Percentiles rank a stretch among this genome's conserved stretches.
Evolutionary conservation across 2,113 vertebrate species (phyloP).

Genomic region (Limanda limanda): DNA sequence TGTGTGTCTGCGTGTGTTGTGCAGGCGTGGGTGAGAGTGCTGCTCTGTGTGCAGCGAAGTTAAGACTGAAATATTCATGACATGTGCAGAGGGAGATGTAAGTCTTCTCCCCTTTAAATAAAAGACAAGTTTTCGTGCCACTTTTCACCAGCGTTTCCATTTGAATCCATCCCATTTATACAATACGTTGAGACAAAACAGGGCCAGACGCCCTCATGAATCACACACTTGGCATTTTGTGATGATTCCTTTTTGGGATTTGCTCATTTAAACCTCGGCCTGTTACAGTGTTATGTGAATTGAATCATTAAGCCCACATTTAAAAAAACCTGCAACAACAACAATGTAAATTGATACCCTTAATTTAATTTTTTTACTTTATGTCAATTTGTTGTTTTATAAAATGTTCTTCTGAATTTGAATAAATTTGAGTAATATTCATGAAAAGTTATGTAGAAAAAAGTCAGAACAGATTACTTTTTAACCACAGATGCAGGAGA

Average conservation of each 20-base stretch:
- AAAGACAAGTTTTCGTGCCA: constrained; percentile 58
- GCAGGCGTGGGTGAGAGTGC: constrained; percentile 43
- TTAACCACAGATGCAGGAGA: background rate
- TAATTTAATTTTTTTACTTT: no score
- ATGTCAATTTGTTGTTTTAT: background rate
- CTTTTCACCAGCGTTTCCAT: constrained; percentile 38
- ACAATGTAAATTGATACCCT: no score
- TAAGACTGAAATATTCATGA: constrained; percentile 75
- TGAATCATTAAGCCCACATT: background rate
- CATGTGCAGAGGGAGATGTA: constrained; percentile 45
- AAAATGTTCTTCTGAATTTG: background rate
- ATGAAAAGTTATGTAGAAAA: no score
- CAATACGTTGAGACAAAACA: constrained; percentile 34
- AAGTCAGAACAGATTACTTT: no score
- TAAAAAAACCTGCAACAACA: no score
- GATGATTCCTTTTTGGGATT: background rate
- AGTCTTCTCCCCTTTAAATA: constrained; percentile 64
- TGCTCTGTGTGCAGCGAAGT: constrained; percentile 41
- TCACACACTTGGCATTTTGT: constrained; percentile 2
- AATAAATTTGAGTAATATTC: no score
- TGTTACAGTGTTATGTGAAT: no score
- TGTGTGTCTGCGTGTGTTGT: constrained; percentile 12
- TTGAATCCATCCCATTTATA: constrained; percentile 33
- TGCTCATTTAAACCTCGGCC: no score
- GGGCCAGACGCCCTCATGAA: constrained; percentile 1